Base-by-base conservation (phyloP, 2,113 vertebrate species). In the Phocoena phocoena region DNA sequence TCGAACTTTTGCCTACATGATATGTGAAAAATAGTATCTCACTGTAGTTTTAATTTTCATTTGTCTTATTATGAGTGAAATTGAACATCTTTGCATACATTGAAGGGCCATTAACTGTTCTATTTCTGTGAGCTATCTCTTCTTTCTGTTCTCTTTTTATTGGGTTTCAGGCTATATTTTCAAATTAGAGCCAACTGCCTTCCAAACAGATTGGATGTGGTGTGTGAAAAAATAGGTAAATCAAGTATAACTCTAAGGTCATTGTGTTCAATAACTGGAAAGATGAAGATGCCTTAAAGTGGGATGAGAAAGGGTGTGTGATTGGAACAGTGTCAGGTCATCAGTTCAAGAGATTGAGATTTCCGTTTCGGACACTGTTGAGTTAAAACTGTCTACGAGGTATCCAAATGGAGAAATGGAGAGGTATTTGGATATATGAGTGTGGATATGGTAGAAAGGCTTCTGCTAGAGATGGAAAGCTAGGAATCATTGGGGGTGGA, bases 51-150 rank as follows among this genome's bases (percentile, higher is more conserved):
- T 88, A 90, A 77, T 96, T 95, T 96, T 95, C 77, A 96, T 82
- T 94, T 91, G 44, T 88, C 47, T 93, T 96, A 88, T 91, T 91
- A 68, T 92, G 63, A 89, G 74, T 93, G 73, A 97, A 93, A 95
- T 82, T 41, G 71, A 92, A 82, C 68, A 88, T 95, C 95, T 93
- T 92, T 95, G 77, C 63, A 36, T 88, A 77, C 18, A n/a, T 60
- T 77, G 44, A 93, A 97, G 77, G 41, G 15, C 50, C 73, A 62
- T 95, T 85, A 93, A 62, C 85, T 96, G 4, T 92, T 95, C 63
- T 89, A 58, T 44, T 95, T 91, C 60, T 88, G 36, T 95, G n/a
- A 93, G 79, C 58, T 84, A 25, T 96, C 65, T 73, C 2, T 79
- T 90, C 70, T 93, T 92, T 81, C 88, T 88, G 14, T 23, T 86